Conservation (phyloP, 2,113 vertebrate species). For the Antennarius striatus region DNA sequence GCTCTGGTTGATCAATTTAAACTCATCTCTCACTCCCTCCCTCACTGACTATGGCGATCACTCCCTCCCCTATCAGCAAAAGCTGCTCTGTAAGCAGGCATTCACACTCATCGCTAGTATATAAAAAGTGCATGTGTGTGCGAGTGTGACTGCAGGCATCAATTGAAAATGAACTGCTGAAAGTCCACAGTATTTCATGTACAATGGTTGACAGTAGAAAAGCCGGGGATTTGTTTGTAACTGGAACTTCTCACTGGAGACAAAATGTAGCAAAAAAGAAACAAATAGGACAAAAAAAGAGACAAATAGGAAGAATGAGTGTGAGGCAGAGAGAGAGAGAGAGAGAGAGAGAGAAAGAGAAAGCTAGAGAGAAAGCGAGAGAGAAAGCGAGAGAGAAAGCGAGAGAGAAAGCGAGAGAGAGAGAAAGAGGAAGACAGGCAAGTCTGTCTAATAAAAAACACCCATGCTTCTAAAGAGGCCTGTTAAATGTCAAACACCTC, state of each 20-base stretch:
- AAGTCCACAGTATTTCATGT: constrained; percentile 4
- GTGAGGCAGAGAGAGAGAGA: constrained; percentile 2
- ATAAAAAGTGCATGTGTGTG: not conserved
- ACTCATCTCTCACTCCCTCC: not conserved
- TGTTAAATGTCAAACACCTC: constrained; percentile 74
- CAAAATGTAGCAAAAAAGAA: constrained; percentile 19
- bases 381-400: constrained; percentile 15
- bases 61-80: constrained; percentile 2
- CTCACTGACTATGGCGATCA: not conserved
- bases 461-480: constrained; percentile 36
- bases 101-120: not conserved
- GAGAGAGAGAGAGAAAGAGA: constrained; percentile 14
- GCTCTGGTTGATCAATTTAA: constrained; percentile 39
- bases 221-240: constrained; percentile 28
- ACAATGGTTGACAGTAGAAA: constrained; percentile 31
- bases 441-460: constrained; percentile 27
- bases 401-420: constrained; percentile 20
- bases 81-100: not conserved
- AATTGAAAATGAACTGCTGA: not conserved
- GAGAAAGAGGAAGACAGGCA: constrained; percentile 13
- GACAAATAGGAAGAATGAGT: constrained; percentile 5
- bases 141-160: not conserved
- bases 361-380: constrained; percentile 7
- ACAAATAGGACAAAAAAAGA: constrained; percentile 22
- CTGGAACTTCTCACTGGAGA: constrained; percentile 19